phyloP scores from a whole-genome alignment of 2,888 invertebrate genomes.

The Dryobota labecula region DNA sequence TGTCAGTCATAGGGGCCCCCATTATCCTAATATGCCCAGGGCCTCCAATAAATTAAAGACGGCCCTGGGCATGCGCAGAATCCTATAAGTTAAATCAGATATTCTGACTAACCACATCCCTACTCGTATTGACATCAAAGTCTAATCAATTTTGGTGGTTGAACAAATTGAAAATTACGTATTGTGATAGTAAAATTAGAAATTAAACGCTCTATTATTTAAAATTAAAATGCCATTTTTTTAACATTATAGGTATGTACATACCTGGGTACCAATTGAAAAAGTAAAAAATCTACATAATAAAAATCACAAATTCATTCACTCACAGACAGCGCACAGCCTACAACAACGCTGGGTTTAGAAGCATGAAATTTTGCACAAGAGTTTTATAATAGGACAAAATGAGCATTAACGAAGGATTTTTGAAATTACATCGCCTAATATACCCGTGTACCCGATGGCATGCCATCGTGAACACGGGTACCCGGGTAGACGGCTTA shows the following conservation, averaged over 20 bases:
- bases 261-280: no score
- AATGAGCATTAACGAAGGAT: no score
- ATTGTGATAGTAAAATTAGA: conserved; percentile 23
- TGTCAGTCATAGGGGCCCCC: no score
- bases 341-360: no score
- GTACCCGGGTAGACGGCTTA: no score
- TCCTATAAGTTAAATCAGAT: conserved; percentile 13
- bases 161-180: conserved; percentile 49
- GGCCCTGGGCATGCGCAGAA: conserved; percentile 23
- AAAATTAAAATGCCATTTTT: conserved; percentile 7
- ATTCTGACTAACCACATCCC: not conserved
- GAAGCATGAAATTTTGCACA: no score
- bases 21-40: no score
- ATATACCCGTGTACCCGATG: no score
- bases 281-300: not conserved
- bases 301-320: not conserved
- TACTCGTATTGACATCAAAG: conserved; percentile 41
- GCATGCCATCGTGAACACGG: no score
- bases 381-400: no score
- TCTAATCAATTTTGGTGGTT: conserved; percentile 36
- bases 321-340: not conserved
- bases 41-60: no score
- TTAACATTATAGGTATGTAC: not conserved
- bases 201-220: conserved; percentile 29
- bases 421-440: not conserved